Percentiles rank a stretch among this genome's conserved stretches.
These are phyloP conservation scores for Trichopria drosophilae DNA, from an alignment of 2,888 invertebrate genomes.

Conservation along the genomic window DNA sequence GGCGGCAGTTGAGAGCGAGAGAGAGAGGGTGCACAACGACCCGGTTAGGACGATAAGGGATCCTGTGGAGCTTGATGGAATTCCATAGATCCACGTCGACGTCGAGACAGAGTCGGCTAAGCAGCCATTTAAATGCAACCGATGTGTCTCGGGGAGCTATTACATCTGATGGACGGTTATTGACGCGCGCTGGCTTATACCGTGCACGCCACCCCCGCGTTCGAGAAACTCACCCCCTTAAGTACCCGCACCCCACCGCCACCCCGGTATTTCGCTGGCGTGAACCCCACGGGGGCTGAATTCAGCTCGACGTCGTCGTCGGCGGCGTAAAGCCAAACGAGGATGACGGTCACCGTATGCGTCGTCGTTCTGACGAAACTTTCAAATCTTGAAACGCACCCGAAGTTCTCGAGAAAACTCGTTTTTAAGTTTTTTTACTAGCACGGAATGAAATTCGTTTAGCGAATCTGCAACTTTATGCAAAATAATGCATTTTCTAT, in stretches of 20 bases:
- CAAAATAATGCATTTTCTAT: no score
- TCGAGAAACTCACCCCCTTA: constrained; percentile 25
- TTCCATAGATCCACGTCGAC: constrained; percentile 59
- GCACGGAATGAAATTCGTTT: no score
- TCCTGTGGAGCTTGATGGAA: constrained; percentile 58
- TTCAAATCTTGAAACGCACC: background rate
- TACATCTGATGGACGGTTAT: constrained; percentile 60
- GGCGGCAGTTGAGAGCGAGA: constrained; percentile 9
- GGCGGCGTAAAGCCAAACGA: background rate
- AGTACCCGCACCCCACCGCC: constrained; percentile 6
- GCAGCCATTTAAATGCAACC: constrained; percentile 60
- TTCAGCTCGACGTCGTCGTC: background rate
- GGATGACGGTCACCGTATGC: no score
- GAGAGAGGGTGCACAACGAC: constrained; percentile 21
- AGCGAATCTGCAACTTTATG: no score
- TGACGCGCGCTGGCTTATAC: constrained; percentile 58
- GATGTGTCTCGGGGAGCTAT: constrained; percentile 60
- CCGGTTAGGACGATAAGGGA: constrained; percentile 57
- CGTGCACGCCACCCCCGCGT: constrained; percentile 45
- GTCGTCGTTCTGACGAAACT: background rate
- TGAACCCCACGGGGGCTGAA: constrained; percentile 35
- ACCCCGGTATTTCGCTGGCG: constrained; percentile 21
- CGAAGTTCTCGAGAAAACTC: background rate
- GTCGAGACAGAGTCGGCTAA: constrained; percentile 59
- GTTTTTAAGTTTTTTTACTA: no score